A percentile compares a stretch with the other conserved stretches of the same genome.
These are phyloP conservation scores for Corydoras sp. DNA, from an alignment of 2,113 vertebrate genomes.

Conservation along the genomic window DNA sequence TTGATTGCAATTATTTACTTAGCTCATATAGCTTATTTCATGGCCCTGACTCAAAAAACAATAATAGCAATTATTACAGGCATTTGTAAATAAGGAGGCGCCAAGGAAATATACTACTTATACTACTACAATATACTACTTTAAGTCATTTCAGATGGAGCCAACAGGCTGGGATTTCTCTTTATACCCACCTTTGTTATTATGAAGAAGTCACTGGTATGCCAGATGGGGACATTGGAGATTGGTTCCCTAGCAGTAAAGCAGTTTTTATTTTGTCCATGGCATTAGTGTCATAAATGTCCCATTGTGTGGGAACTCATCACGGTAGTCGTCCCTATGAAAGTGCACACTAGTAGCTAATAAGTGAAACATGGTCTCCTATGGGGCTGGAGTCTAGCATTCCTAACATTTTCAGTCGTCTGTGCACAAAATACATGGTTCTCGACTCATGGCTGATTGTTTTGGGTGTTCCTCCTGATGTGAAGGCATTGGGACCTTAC, in stretches of 20 bases:
- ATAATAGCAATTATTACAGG: conserved; percentile 55
- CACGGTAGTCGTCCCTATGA: conserved; percentile 63
- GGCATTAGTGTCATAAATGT: conserved; percentile 69
- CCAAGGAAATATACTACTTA: conserved; percentile 52
- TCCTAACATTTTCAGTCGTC: conserved; percentile 72
- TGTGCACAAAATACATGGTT: conserved; percentile 56
- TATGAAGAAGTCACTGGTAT: conserved; percentile 51
- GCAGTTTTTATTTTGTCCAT: conserved; percentile 49
- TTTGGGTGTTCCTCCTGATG: conserved; percentile 51
- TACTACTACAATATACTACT: conserved; percentile 49
- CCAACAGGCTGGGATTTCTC: conserved; percentile 54
- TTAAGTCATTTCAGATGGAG: conserved; percentile 70
- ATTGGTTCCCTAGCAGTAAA: conserved; percentile 51
- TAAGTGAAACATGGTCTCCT: conserved; percentile 75
- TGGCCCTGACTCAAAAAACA: neutral
- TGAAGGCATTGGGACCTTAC: conserved; percentile 52
- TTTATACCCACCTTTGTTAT: conserved; percentile 50
- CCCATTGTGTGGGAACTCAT: conserved; percentile 72
- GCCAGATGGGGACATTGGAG: conserved; percentile 48
- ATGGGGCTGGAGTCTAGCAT: conserved; percentile 72
- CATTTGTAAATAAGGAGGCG: conserved; percentile 47
- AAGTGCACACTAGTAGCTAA: conserved; percentile 66
- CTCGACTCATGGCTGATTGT: conserved; percentile 53
- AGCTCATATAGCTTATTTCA: neutral
- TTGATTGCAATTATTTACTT: too few relatives aligned